A percentile compares a stretch with the other conserved stretches of the same genome.
phyloP scores from a whole-genome alignment of 2,113 vertebrate species.

The Regulus satrapa region DNA sequence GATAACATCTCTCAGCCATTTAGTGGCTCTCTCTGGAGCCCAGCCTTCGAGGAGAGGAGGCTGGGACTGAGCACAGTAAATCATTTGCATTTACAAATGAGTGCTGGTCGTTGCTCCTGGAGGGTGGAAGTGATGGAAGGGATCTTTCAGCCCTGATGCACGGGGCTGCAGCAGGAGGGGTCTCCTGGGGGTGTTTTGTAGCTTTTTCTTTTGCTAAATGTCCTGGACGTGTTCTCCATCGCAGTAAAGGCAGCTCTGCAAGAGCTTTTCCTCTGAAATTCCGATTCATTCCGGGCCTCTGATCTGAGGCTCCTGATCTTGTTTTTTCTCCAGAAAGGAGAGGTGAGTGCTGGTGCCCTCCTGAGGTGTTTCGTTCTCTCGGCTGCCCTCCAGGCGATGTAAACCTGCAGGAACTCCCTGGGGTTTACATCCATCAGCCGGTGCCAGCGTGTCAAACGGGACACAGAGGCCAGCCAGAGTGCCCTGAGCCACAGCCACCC shows the following conservation, averaged over 20 bases:
- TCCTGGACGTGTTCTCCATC: not conserved
- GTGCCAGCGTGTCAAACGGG: not conserved
- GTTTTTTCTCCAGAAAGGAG: not conserved
- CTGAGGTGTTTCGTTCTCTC: not conserved
- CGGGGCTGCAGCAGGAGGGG: not conserved
- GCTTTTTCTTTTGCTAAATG: not conserved
- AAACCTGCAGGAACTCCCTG: not conserved
- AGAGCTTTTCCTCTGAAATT: not conserved
- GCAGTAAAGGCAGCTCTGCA: not conserved
- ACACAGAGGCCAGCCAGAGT: not conserved
- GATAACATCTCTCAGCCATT: conserved; percentile 16
- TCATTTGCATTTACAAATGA: conserved; percentile 12
- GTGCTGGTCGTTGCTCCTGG: not conserved
- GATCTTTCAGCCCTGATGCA: not conserved
- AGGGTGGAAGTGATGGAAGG: not conserved
- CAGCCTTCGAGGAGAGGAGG: not conserved
- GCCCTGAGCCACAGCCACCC: not conserved
- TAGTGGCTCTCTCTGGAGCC: conserved; percentile 1
- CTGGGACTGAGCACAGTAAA: not conserved
- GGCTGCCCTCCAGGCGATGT: not conserved
- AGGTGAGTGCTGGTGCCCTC: not conserved
- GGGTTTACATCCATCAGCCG: not conserved
- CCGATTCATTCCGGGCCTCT: not conserved
- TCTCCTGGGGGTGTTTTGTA: not conserved
- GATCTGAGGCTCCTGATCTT: not conserved